Conservation (phyloP, 2,797 vertebrate genomes). For the Trachops cirrhosus region DNA sequence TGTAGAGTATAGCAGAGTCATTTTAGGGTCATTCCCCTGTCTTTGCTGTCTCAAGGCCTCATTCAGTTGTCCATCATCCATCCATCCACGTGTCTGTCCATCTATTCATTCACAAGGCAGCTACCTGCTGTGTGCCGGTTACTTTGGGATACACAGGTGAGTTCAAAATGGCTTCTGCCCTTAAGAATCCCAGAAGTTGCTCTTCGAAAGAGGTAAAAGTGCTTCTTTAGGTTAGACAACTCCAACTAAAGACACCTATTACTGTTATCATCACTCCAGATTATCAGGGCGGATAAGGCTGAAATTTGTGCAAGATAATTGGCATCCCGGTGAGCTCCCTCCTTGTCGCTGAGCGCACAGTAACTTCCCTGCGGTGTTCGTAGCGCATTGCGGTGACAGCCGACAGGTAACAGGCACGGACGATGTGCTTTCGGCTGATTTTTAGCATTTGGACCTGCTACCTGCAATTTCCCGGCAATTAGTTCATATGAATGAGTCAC, state of each 20-base stretch:
- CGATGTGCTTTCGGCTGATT: background rate
- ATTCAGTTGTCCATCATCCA: background rate
- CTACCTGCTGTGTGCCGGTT: background rate
- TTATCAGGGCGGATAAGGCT: slow-evolving; percentile 6
- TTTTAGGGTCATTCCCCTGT: background rate
- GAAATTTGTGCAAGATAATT: slow-evolving; percentile 54
- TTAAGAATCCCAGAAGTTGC: background rate
- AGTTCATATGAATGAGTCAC: background rate
- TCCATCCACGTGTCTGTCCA: background rate
- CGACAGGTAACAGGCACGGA: background rate
- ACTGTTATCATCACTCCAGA: background rate
- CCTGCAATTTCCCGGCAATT: background rate
- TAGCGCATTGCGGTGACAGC: background rate
- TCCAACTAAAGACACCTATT: slow-evolving; percentile 46
- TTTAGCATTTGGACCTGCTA: background rate
- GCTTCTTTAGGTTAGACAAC: slow-evolving; percentile 16
- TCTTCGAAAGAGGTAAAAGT: slow-evolving; percentile 7
- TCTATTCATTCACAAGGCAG: background rate
- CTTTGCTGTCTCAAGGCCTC: background rate
- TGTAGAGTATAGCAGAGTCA: background rate
- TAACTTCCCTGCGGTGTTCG: background rate
- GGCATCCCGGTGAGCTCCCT: slow-evolving; percentile 23
- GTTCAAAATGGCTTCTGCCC: background rate
- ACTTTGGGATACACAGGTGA: background rate
- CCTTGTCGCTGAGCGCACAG: background rate